Evolutionary conservation across 92 coral and sea anemone genomes (phyloP), one percentile per base, ranked within the genome.

Genomic region (Epizoanthus stellaris): DNA sequence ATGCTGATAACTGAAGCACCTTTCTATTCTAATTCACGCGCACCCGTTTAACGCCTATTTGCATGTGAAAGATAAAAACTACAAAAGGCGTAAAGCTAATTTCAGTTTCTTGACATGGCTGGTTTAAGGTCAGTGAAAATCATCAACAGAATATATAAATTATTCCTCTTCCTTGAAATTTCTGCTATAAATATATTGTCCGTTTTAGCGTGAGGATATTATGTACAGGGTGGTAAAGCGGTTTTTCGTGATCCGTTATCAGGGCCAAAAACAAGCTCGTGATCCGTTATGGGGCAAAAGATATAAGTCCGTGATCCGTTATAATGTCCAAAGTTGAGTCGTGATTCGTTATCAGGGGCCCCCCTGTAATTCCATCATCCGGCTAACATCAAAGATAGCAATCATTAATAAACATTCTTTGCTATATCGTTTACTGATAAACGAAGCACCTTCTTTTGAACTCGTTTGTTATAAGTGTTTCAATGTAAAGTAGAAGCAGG

Each of bases 371-470:
- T 36, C 15, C 21, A 67, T 45, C 42, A 13, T 43, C 49, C 49
- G 19, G 73, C 73, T 67, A 67, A 34, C 43, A 34, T 64, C 36
- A 68, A 68, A 68, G 73, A 68, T 38, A 68, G 73, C 45, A 14
- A 36, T 38, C 73, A 38, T 43, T 34, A 34, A 43, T 68, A 38
- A 68, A 36, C 73, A 34, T 43, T 17, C 73, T 38, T 68, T 68
- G 43, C 42, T 12, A 13, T 68, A n/a, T 38, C 73, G 19, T 68
- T 68, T 67, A 42, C 39, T 67, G 47, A 67, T 67, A 67, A 67
- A 30, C 43, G 43, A 30, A 30, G 8, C 23, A 5, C 9, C 16
- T 34, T 19, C n/a, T 38, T 36, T 68, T 52, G 56, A 52, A 52
- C 15, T 9, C 56, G 52, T 52, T 52, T 52, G 56, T 52, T 52